phyloP scores from a whole-genome alignment of 2,797 vertebrate species.

The Oryzias sinensis region DNA sequence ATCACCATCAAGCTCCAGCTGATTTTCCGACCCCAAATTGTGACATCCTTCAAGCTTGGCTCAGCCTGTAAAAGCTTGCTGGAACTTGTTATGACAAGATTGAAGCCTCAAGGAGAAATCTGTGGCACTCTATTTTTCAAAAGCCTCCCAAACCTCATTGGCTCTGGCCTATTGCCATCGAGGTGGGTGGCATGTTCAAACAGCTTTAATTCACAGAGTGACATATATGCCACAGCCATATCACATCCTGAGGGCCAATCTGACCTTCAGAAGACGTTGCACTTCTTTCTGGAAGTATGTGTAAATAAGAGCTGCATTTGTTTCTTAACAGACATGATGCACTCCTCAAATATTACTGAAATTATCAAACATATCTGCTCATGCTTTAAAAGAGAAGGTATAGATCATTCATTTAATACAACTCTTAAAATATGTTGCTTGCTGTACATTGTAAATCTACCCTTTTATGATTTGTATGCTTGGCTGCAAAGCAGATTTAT shows the following conservation, averaged over 20 bases:
- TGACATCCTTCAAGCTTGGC: constrained; percentile 28
- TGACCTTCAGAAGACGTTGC: constrained; percentile 63
- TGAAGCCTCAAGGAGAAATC: constrained; percentile 61
- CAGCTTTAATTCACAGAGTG: constrained; percentile 62
- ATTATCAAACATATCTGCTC: neutral
- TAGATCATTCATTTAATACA: constrained; percentile 13
- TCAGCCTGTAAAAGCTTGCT: constrained; percentile 32
- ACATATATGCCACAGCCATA: constrained; percentile 53
- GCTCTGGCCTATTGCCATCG: constrained; percentile 50
- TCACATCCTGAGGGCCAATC: constrained; percentile 47
- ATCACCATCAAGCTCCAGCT: constrained; percentile 16
- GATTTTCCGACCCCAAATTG: constrained; percentile 40
- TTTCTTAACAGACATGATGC: constrained; percentile 13
- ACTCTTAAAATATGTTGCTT: constrained; percentile 20
- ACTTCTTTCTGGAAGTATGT: constrained; percentile 29
- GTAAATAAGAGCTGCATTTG: constrained; percentile 52
- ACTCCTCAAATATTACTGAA: neutral
- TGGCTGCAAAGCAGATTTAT: constrained; percentile 34
- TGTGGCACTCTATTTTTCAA: constrained; percentile 42
- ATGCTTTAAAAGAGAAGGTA: neutral
- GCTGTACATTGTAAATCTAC: constrained; percentile 20
- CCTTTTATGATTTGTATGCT: constrained; percentile 16
- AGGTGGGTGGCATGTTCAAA: constrained; percentile 61
- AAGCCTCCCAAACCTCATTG: constrained; percentile 49
- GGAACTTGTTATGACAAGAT: constrained; percentile 42